Percentiles rank a stretch among this genome's conserved stretches.
Conservation (phyloP, 2,797 vertebrate species). For the Pseudochromis fuscus region DNA sequence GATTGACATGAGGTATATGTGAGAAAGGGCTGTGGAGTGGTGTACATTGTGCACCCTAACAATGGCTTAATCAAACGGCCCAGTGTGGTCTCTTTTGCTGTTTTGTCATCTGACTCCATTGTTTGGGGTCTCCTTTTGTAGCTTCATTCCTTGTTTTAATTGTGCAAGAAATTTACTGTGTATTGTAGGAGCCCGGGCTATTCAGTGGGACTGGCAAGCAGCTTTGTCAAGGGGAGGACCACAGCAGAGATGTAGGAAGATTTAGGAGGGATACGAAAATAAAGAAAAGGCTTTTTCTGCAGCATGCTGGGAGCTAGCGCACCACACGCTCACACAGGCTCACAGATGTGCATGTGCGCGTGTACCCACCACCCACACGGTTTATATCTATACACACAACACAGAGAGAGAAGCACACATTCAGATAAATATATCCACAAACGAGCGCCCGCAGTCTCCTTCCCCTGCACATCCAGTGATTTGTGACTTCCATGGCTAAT, state of each 20-base stretch:
- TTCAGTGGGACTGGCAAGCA: constrained; percentile 83
- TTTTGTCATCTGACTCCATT: constrained; percentile 86
- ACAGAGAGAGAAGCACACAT: constrained; percentile 60
- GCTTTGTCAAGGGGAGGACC: constrained; percentile 83
- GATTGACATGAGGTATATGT: constrained; percentile 83
- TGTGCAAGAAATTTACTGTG: constrained; percentile 88
- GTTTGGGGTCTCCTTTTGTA: constrained; percentile 84
- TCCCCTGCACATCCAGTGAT: constrained; percentile 62
- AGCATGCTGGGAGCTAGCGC: constrained; percentile 71
- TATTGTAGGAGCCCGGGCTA: constrained; percentile 83
- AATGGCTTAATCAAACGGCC: constrained; percentile 84
- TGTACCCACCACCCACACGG: constrained; percentile 78
- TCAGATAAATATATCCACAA: constrained; percentile 67
- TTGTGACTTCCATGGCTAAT: constrained; percentile 78
- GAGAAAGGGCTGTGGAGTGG: constrained; percentile 81
- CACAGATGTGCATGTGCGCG: constrained; percentile 75
- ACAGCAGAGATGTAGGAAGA: constrained; percentile 81
- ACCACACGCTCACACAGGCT: constrained; percentile 73
- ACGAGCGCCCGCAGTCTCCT: constrained; percentile 50
- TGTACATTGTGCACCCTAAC: constrained; percentile 78
- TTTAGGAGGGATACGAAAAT: constrained; percentile 84
- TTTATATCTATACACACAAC: constrained; percentile 69
- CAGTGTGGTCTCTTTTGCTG: constrained; percentile 84
- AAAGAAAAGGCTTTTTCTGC: constrained; percentile 75
- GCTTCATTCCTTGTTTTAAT: constrained; percentile 85